Evolutionary conservation across 2,113 vertebrate species (phyloP), one percentile per base, ranked within the genome.

Genomic region (Azemiops feae): DNA sequence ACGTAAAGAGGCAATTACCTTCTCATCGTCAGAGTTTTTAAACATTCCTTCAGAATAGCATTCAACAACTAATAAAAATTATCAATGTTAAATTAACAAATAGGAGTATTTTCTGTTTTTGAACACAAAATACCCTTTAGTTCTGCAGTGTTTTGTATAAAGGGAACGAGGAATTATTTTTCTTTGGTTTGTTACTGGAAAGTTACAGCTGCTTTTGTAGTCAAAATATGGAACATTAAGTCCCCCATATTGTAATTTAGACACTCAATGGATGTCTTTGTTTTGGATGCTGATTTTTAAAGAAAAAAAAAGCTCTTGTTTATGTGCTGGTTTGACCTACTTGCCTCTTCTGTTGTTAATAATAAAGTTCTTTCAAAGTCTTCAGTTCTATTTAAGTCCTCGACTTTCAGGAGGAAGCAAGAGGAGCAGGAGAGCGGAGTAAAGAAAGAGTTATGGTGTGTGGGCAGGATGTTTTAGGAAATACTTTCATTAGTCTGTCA

Each of bases 221-320:
- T 91, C 96, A 96, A 96, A 89, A 88, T 94, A 95, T 85, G 97
- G 95, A 97, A 96, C 96, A 92, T 92, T 81, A 92, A 96, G 91
- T 39, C 60, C 18, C 91, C 89, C 95, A 92, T 92, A 92, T 95
- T 95, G 94, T 87, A 91, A 94, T 92, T 93, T 89, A 96, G 93
- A 94, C 94, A 96, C 95, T 95, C 95, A 96, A 93, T 92, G 94
- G 94, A 94, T 90, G 39, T 30, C 64, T 97, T 95, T 97, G 95
- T 96, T 95, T 91, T 92, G 93, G 34, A 94, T 93, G 91, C 94
- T 95, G 94, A 96, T 92, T 64, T 10, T 92, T 93, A 95, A 95
- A 96, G 95, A 97, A 96, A 96, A 95, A 97, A 96, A 96, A 89
- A 89, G 23, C 52, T 95, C 92, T 95, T 95, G 64, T 95, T 95